Evolutionary conservation across 2,113 vertebrate genomes (phyloP), one percentile per base, ranked within the genome.

Genomic region (Bambusicola thoracicus): DNA sequence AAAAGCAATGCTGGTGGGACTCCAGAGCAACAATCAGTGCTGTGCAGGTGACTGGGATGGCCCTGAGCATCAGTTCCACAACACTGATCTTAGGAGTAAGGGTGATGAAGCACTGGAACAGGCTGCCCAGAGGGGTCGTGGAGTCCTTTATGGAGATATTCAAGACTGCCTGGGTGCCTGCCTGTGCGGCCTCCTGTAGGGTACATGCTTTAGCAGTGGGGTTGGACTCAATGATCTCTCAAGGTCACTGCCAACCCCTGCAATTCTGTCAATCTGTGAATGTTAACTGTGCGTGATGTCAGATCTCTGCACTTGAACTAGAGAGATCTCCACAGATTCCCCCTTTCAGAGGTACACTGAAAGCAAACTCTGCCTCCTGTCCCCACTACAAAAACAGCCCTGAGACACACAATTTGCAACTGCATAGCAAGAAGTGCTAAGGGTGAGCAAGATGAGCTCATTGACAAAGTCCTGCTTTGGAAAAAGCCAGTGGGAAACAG

Each of bases 361-460:
- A 15, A 21, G n/a, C 69, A 75, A 56, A 59, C 11, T 18, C 29
- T n/a, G 29, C 8, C 27, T 61, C 30, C 66, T 40, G 22, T 2
- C 24, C 8, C 51, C 2, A 0, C 32, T 21, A 40, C 17, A 55
- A 32, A 49, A 8, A 1, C 24, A 46, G 61, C 4, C 55, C 76
- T 12, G 36, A 38, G 34, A 10, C 21, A 41, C 32, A 8, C 2
- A 0, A 48, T 6, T 15, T 81, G 56, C 56, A 34, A 25, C 1
- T 2, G 7, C 34, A 48, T 2, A 13, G 5, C 29, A n/a, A 36
- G 53, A 56, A 80, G 38, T 0, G 1, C 1, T 3, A 8, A 7
- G n/a, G 27, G 82, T 43, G 34, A 25, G 36, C 67, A 11, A 22
- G 16, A 19, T 5, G 15, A 65, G 18, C 30, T 12, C 5, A 15